phyloP scores from a whole-genome alignment of 2,888 invertebrate genomes.

The Rutpela maculata region DNA sequence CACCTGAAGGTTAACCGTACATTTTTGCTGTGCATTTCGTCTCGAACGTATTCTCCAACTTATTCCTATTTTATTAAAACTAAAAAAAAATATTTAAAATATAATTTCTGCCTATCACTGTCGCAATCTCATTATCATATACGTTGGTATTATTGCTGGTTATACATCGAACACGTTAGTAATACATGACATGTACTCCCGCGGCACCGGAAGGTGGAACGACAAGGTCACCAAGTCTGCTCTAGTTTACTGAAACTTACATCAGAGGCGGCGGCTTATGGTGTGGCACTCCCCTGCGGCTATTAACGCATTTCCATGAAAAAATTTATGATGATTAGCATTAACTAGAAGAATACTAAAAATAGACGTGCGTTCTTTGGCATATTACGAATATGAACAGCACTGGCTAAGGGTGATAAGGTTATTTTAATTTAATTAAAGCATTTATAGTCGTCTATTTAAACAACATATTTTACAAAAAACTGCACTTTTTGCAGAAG shows the following conservation, averaged over 20 bases:
- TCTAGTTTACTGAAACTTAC: constrained; percentile 55
- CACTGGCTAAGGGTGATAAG: too few relatives aligned
- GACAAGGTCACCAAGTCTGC: constrained; percentile 59
- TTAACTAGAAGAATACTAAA: not conserved
- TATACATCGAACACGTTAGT: constrained; percentile 42
- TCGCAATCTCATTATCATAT: constrained; percentile 6
- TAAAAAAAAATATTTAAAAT: not conserved
- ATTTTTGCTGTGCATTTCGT: too few relatives aligned
- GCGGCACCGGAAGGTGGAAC: constrained; percentile 54
- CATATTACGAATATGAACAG: too few relatives aligned
- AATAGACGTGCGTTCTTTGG: not conserved
- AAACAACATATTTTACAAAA: too few relatives aligned
- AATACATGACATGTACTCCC: constrained; percentile 42
- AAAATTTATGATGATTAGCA: constrained; percentile 23
- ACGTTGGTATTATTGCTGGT: constrained; percentile 26
- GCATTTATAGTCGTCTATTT: too few relatives aligned
- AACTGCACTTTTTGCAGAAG: too few relatives aligned
- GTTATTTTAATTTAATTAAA: too few relatives aligned
- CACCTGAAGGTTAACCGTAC: too few relatives aligned
- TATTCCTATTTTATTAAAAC: too few relatives aligned
- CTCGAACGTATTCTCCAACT: too few relatives aligned
- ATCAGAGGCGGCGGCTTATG: constrained; percentile 50
- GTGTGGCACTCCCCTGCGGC: constrained; percentile 27
- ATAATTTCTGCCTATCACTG: constrained; percentile 8
- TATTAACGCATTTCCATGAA: constrained; percentile 35